Evolutionary conservation across 2,888 invertebrate species (phyloP), one percentile per base, ranked within the genome.

Genomic region (Schizaphis graminum): DNA sequence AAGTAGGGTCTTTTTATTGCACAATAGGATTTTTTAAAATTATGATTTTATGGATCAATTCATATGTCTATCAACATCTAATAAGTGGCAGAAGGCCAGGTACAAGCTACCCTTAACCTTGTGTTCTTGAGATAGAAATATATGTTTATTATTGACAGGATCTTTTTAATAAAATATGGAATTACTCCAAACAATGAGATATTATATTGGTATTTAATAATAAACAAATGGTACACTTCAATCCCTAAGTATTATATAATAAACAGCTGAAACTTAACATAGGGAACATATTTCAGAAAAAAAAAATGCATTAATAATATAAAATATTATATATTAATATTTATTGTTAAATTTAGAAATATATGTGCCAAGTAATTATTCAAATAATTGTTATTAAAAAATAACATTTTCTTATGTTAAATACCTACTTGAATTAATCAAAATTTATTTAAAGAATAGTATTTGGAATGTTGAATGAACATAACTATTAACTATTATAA

Each of bases 41-140:
- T 94, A 94, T 94, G 94, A 94, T 94, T 91, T 93, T 94, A 91
- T 94, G 61, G 61, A 94, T 94, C 94, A 94, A 94, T 94, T 94
- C 94, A 94, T 91, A 87, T 94, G 94, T 94, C 94, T 94, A 94
- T 94, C 94, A 94, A 94, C 10, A 93, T 93, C 35, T 57, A 89
- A 86, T 91, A 91, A 94, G 94, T 94, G 91, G 94, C 94, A 94
- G 94, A 61, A 91, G 91, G 86, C 94, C 67, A 86, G 91, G 91
- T 94, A 94, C n/a, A 91, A 47, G n/a, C n/a, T 94, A 67, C 89
- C 47, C 24, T 85, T 56, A 85, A 85, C 67, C 47, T 94, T 49
- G 91, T 53, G 77, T 77, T 88, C 56, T n/a, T 77, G 77, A 56
- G 16, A 91, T 77, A 28, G 44, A n/a, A n/a, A 89, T 92, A 35